These are phyloP conservation scores for Rallus limicola DNA, from an alignment of 2,113 vertebrate genomes.

Conservation along the genomic window DNA sequence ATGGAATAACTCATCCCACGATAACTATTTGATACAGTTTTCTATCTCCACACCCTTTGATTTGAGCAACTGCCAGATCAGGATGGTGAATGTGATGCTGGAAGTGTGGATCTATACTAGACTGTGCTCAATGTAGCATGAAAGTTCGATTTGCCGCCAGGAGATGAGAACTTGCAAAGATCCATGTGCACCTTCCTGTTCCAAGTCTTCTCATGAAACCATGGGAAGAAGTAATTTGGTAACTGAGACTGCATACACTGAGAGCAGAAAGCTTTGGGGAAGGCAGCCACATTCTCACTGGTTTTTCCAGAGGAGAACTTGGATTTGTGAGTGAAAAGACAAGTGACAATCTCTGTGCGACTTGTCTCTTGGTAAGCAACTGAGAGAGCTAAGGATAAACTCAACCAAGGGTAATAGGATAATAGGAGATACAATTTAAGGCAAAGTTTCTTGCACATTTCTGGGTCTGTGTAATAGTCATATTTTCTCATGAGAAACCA, in stretches of 20 bases:
- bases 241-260: neutral
- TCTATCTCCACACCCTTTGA: neutral
- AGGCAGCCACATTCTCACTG: neutral
- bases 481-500: neutral
- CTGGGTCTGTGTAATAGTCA: neutral
- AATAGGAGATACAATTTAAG: neutral
- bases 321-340: neutral
- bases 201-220: neutral
- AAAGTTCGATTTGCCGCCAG: neutral
- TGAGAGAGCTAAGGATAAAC: neutral
- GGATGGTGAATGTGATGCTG: neutral
- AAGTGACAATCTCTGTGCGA: neutral
- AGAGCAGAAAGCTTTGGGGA: neutral
- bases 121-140: neutral
- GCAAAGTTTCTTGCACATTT: neutral
- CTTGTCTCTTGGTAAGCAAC: neutral
- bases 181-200: neutral
- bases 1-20: neutral
- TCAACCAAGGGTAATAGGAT: neutral
- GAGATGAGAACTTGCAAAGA: neutral
- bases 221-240: neutral
- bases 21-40: neutral
- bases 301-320: neutral
- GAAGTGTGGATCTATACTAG: neutral
- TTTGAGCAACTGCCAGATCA: neutral